Base-by-base conservation (phyloP, 2,113 vertebrate genomes). In the Hystrix cristata region DNA sequence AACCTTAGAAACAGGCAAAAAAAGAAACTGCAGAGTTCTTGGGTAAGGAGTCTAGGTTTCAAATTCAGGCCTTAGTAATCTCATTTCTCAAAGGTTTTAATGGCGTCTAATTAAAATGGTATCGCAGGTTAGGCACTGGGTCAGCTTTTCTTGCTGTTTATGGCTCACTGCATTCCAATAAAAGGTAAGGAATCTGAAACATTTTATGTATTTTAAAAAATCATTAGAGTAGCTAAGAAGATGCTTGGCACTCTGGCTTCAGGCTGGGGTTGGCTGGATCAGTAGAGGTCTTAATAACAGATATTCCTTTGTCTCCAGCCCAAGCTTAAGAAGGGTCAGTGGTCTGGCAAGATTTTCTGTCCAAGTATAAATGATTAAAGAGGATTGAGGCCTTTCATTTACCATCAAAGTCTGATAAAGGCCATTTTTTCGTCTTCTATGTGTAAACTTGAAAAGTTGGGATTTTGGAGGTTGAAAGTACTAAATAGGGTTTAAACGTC, bases 181-280 rank as follows among this genome's bases (percentile, higher is more conserved):
- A 46, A 79, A 31, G 21, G 34, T 65, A 94, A 84, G 94, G 81
- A 97, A 94, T 90, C 51, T 55, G 23, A 96, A 94, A 85, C n/a
- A 67, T 92, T 64, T 95, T 55, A 76, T 27, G 8, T 55, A 86
- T 25, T 96, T 94, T 43, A 8, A 65, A 53, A 65, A 69, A 48
- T 95, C 86, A 53, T 48, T 78, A 3, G 13, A 8, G 18, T 72
- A 15, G 21, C 43, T 64, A 51, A 67, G 12, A 88, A 89, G 76
- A 91, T 48, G 64, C 12, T 34, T 53, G 34, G 57, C 31, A 53
- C 93, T 72, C 34, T 62, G 60, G n/a, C 51, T 91, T 74, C 84
- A 74, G 62, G 46, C 60, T 83, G 74, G 25, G 29, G 15, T 31
- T 94, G 48, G 64, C 64, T 81, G 29, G 55, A 16, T 57, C 85